These are phyloP conservation scores for Lutjanus erythropterus DNA, from an alignment of 2,113 vertebrate genomes.

Conservation along the genomic window DNA sequence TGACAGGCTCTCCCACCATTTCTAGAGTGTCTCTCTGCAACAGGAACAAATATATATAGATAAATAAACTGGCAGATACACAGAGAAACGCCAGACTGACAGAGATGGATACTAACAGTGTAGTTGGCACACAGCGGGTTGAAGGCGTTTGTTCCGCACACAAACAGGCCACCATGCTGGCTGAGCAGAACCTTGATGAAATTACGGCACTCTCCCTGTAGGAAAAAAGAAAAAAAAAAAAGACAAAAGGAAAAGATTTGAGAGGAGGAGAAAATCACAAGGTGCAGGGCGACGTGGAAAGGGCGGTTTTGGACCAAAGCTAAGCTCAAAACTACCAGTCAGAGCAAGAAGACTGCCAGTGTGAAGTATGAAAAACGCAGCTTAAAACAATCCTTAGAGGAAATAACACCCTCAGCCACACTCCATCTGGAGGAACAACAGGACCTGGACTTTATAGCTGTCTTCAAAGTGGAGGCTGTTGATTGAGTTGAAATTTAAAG, in stretches of 20 bases:
- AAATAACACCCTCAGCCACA: slow-evolving; percentile 48
- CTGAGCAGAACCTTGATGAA: slow-evolving; percentile 96
- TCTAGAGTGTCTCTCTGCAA: slow-evolving; percentile 92
- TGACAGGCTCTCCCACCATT: slow-evolving; percentile 91
- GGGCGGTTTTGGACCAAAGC: not conserved
- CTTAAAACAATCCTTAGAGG: slow-evolving; percentile 50
- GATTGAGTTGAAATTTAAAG: slow-evolving; percentile 60
- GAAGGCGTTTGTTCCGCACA: slow-evolving; percentile 98
- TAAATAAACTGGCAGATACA: slow-evolving; percentile 49
- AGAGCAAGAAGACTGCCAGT: slow-evolving; percentile 2
- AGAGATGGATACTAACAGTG: slow-evolving; percentile 88
- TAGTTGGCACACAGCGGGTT: slow-evolving; percentile 97
- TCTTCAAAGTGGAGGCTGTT: slow-evolving; percentile 51
- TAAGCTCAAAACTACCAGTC: slow-evolving; percentile 34
- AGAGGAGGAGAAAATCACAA: slow-evolving; percentile 29
- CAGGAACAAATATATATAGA: slow-evolving; percentile 5
- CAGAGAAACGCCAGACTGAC: slow-evolving; percentile 22
- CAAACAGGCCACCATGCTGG: slow-evolving; percentile 90
- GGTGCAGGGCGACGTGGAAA: not conserved
- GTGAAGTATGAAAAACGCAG: slow-evolving; percentile 38
- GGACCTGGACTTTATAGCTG: slow-evolving; percentile 37
- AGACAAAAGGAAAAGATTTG: slow-evolving; percentile 29
- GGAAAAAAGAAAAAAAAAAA: slow-evolving; percentile 14
- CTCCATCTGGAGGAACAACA: slow-evolving; percentile 58
- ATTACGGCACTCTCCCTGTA: slow-evolving; percentile 95